phyloP scores from a whole-genome alignment of 53 echinoderm and acorn worm genomes.

The Luidia sarsii region DNA sequence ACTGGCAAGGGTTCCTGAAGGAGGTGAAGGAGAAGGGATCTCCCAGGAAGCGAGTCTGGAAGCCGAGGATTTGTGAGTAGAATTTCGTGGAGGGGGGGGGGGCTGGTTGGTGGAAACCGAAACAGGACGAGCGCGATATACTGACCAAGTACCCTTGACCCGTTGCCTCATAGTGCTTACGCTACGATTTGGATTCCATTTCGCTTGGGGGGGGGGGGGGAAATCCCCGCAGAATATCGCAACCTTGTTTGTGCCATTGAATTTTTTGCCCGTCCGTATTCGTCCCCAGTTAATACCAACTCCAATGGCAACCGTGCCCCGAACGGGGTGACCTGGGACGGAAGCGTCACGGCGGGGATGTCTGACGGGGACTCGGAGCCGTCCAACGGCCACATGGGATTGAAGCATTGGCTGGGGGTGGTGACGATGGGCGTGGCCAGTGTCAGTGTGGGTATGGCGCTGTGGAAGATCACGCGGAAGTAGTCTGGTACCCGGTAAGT shows the following conservation, averaged over 20 bases:
- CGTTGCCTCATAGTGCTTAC: background rate
- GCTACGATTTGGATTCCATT: no score
- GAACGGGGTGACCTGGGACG: no score
- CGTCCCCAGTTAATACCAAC: no score
- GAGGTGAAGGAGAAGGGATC: conserved; percentile 63
- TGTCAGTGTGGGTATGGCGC: conserved; percentile 16
- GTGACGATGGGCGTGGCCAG: conserved; percentile 20
- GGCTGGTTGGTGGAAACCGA: background rate
- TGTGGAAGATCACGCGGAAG: conserved; percentile 13
- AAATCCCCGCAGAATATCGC: no score
- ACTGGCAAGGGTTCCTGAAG: conserved; percentile 75
- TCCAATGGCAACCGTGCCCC: no score
- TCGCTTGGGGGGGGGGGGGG: no score
- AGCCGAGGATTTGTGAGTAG: conserved; percentile 14
- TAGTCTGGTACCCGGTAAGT: no score
- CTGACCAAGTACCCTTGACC: background rate
- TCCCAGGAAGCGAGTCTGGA: conserved; percentile 60
- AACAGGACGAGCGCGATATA: background rate
- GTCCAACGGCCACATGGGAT: background rate
- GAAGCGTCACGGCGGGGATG: no score
- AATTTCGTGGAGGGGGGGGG: background rate
- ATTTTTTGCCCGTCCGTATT: no score
- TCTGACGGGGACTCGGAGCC: background rate
- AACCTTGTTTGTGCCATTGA: no score
- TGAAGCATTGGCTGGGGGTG: background rate